Conservation (phyloP, 2,113 vertebrate genomes). For the cat (Felis catus) region F.catus_Fca126_mat1.0 CM031417.1:122027001-122027500, state of each 20-base stretch:
- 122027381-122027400: no score
- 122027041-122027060: slow-evolving; percentile 20
- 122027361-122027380: no score
- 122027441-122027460: no score
- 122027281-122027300: background rate
- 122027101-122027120: slow-evolving; percentile 3
- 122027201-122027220: background rate
- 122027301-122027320: background rate
- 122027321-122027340: background rate
- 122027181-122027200: background rate
- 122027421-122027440: no score
- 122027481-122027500: no score
- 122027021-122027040: background rate
- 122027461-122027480: no score
- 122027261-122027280: background rate
- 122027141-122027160: background rate
- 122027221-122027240: background rate
- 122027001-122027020: no score
- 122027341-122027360: background rate
- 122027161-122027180: background rate
- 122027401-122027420: no score
- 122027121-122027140: slow-evolving; percentile 25
- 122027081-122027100: background rate
- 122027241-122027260: background rate
- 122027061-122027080: background rate